A percentile compares a stretch with the other conserved stretches of the same genome.
Conservation (phyloP, 2,888 invertebrate species). For the Epirrita christyi region DNA sequence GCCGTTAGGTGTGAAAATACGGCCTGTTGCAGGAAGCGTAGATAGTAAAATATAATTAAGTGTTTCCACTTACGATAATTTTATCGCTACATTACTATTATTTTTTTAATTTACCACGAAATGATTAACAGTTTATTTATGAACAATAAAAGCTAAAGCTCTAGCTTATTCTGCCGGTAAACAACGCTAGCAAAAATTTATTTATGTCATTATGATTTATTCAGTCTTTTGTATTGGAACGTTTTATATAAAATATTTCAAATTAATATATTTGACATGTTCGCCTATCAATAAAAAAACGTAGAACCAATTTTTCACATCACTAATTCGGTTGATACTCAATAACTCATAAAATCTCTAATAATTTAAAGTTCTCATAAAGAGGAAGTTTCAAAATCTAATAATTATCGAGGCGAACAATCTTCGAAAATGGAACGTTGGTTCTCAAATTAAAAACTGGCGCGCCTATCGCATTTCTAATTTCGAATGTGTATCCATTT, state of each 20-base stretch:
- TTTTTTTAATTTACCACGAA: constrained; percentile 48
- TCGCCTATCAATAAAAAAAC: constrained; percentile 31
- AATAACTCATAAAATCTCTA: constrained; percentile 41
- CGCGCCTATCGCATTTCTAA: constrained; percentile 42
- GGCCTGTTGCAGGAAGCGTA: constrained; percentile 50
- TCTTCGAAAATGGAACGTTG: constrained; percentile 39
- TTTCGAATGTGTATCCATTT: constrained; percentile 44
- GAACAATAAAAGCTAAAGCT: constrained; percentile 23
- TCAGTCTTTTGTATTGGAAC: constrained; percentile 15
- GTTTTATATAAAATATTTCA: constrained; percentile 20
- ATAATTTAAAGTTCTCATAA: constrained; percentile 39
- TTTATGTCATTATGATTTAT: constrained; percentile 33
- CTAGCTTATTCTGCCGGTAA: constrained; percentile 2
- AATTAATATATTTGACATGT: constrained; percentile 33
- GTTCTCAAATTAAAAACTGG: constrained; percentile 43
- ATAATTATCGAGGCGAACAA: constrained; percentile 40
- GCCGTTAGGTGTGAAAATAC: constrained; percentile 54
- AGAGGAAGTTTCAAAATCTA: constrained; percentile 39
- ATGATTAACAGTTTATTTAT: constrained; percentile 34
- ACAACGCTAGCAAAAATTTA: constrained; percentile 21
- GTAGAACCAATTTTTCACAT: constrained; percentile 35
- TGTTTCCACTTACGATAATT: constrained; percentile 55
- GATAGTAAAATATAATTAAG: constrained; percentile 64
- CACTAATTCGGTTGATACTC: constrained; percentile 36
- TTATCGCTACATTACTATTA: constrained; percentile 49